Conservation (phyloP, 2,797 vertebrate genomes). For the Sebastolobus altivelis region DNA sequence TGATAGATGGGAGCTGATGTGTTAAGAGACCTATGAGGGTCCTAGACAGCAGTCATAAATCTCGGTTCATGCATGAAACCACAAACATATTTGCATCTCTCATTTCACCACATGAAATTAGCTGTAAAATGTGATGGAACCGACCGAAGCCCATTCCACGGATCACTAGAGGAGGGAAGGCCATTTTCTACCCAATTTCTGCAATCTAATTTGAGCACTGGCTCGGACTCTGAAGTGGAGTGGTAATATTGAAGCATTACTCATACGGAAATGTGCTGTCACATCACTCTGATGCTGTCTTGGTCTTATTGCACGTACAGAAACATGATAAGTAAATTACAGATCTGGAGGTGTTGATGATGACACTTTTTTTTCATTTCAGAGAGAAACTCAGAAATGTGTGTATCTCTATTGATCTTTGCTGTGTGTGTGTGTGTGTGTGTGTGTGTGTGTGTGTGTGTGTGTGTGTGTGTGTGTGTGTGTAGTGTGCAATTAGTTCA, state of each 20-base stretch:
- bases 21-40: conserved; percentile 70
- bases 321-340: conserved; percentile 38
- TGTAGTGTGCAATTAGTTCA: conserved; percentile 6
- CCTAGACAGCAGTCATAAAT: conserved; percentile 77
- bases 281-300: conserved; percentile 21
- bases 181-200: conserved; percentile 64
- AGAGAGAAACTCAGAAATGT: not conserved
- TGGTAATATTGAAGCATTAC: conserved; percentile 51
- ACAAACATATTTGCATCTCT: conserved; percentile 78
- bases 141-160: conserved; percentile 57
- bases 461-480: conserved; percentile 3
- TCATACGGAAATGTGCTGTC: conserved; percentile 51
- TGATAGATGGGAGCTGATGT: conserved; percentile 72
- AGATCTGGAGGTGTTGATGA: conserved; percentile 20
- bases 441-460: not conserved
- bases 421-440: conserved; percentile 7
- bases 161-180: conserved; percentile 51
- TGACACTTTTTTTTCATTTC: conserved; percentile 23
- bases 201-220: conserved; percentile 53
- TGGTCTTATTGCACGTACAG: conserved; percentile 4
- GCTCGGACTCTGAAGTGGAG: conserved; percentile 44
- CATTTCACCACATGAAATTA: conserved; percentile 70
- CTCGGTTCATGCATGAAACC: conserved; percentile 73
- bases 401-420: conserved; percentile 10
- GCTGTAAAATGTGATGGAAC: conserved; percentile 72